Evolutionary conservation across 2,797 vertebrate species (phyloP).

Genomic region (Squalus acanthias): DNA sequence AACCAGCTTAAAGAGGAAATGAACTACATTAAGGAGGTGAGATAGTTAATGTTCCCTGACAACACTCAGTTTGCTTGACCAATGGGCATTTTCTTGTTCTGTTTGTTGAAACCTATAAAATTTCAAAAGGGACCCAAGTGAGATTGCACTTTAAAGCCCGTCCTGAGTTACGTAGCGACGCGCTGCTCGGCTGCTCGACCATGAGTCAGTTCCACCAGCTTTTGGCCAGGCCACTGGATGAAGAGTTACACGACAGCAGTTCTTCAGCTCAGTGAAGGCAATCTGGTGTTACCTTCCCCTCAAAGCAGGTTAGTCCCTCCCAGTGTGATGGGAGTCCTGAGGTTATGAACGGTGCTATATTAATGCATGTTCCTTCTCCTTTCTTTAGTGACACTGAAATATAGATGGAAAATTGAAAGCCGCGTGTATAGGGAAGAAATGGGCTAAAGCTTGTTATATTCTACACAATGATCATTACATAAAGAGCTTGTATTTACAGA

Average conservation of each 20-base stretch:
- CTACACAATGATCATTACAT: neutral
- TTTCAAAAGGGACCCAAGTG: neutral
- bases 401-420: neutral
- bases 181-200: neutral
- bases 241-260: neutral
- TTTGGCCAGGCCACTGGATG: neutral
- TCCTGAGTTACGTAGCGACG: neutral
- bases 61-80: neutral
- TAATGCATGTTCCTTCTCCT: neutral
- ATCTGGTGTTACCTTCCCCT: neutral
- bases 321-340: neutral
- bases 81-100: neutral
- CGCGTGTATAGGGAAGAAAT: neutral
- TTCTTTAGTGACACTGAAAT: neutral
- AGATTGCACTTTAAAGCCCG: neutral
- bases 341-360: neutral
- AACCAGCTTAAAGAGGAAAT: conserved; percentile 90
- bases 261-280: neutral
- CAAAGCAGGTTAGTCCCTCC: no score
- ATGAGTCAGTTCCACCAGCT: neutral
- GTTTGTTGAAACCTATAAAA: neutral
- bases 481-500: neutral
- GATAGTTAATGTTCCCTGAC: conserved; percentile 43
- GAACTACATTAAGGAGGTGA: conserved; percentile 93
- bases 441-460: neutral